Percentiles rank a stretch among this genome's conserved stretches.
Evolutionary conservation across 2,113 vertebrate species (phyloP).

Genomic region (Columba livia): DNA sequence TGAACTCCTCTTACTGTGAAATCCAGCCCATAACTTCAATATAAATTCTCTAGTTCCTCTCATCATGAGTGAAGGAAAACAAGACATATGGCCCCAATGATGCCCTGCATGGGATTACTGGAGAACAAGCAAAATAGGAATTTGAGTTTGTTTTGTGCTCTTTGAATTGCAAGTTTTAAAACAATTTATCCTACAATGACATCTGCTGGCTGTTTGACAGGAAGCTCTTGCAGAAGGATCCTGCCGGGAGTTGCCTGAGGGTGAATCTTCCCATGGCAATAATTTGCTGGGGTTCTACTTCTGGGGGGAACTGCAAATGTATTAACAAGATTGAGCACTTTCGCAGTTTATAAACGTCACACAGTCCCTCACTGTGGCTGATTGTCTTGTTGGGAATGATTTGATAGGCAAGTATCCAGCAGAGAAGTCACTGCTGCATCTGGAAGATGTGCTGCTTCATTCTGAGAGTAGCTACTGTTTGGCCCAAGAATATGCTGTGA

Average conservation of each 20-base stretch:
- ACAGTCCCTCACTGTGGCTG: neutral
- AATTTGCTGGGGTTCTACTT: neutral
- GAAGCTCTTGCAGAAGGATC: neutral
- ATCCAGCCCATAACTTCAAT: neutral
- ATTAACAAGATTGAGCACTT: neutral
- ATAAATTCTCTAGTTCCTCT: neutral
- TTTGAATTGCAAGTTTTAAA: neutral
- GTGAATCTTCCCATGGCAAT: neutral
- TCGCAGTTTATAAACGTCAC: neutral
- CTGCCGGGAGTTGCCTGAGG: rapidly evolving
- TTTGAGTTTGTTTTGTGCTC: neutral
- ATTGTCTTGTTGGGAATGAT: neutral
- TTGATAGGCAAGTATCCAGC: neutral
- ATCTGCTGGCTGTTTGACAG: conserved; percentile 65
- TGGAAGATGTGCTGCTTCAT: neutral
- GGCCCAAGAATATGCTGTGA: neutral
- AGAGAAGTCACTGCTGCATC: neutral
- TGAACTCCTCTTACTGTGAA: neutral
- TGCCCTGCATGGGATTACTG: neutral
- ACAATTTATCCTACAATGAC: conserved; percentile 62
- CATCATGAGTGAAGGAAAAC: neutral
- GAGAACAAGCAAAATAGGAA: neutral
- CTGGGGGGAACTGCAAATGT: neutral
- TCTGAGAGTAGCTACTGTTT: neutral
- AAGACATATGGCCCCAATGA: neutral